These are phyloP conservation scores for Sebastes schlegelii DNA, from an alignment of 2,113 vertebrate species.

Conservation along the genomic window DNA sequence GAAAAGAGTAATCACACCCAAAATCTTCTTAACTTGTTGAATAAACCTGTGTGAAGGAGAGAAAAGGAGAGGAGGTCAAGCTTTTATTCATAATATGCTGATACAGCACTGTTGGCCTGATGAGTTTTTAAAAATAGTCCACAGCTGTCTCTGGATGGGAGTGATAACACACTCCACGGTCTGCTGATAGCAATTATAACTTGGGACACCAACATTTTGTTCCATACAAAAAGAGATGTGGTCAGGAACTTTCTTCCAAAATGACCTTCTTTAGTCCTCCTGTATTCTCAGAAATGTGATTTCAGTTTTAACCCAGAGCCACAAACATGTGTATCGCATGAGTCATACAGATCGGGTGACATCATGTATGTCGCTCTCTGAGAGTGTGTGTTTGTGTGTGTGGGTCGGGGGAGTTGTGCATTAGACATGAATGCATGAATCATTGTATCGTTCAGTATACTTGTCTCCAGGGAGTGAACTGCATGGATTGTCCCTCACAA, in stretches of 20 bases:
- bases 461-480: conserved; percentile 31
- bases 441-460: not conserved
- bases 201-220: conserved; percentile 3
- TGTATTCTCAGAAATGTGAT: conserved; percentile 22
- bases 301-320: conserved; percentile 6
- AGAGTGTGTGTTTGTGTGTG: conserved; percentile 6
- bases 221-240: not conserved
- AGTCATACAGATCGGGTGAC: conserved; percentile 63
- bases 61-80: not conserved
- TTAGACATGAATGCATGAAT: conserved; percentile 42
- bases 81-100: conserved; percentile 26
- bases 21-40: too few relatives aligned
- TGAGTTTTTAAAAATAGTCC: conserved; percentile 16
- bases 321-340: conserved; percentile 28
- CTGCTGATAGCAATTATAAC: conserved; percentile 22
- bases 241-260: not conserved
- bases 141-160: not conserved
- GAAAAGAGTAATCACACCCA: too few relatives aligned
- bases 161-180: not conserved
- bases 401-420: conserved; percentile 9
- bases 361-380: conserved; percentile 36
- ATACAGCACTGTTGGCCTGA: conserved; percentile 15
- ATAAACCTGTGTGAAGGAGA: not conserved
- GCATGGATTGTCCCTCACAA: not conserved
- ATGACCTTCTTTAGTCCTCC: conserved; percentile 7